phyloP scores from a whole-genome alignment of 2,113 vertebrate genomes.

The Oryzias melastigma region DNA sequence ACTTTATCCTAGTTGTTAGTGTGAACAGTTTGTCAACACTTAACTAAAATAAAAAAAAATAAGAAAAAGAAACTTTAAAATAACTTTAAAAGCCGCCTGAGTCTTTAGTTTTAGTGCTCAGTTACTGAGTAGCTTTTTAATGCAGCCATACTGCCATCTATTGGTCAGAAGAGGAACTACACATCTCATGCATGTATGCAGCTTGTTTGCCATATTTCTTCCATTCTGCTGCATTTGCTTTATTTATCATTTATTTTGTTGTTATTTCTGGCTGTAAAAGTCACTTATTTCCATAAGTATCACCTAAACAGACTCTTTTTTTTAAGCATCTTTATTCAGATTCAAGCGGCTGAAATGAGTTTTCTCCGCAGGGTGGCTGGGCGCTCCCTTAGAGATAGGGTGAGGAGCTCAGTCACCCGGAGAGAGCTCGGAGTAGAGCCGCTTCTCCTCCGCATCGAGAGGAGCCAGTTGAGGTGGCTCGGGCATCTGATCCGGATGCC shows the following conservation, averaged over 20 bases:
- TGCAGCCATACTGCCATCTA: constrained; percentile 93
- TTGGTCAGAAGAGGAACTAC: constrained; percentile 77
- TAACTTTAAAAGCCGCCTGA: constrained; percentile 17
- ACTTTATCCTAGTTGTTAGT: constrained; percentile 26
- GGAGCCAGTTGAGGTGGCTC: too few species aligned
- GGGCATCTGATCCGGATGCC: too few species aligned
- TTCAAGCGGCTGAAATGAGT: too few species aligned
- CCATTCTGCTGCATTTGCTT: constrained; percentile 12
- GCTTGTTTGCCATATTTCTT: constrained; percentile 20
- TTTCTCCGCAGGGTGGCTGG: too few species aligned
- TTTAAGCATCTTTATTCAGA: constrained; percentile 7
- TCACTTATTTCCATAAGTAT: constrained; percentile 24
- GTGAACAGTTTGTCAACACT: constrained; percentile 24
- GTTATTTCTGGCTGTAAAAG: constrained; percentile 40
- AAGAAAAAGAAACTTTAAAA: constrained; percentile 11
- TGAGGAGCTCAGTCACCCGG: too few species aligned
- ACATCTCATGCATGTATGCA: constrained; percentile 8
- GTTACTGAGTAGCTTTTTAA: constrained; percentile 60
- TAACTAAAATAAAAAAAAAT: constrained; percentile 1
- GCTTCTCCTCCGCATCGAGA: too few species aligned
- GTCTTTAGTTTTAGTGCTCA: constrained; percentile 10
- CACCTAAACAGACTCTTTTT: background rate
- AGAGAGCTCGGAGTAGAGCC: too few species aligned
- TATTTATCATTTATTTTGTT: constrained; percentile 14
- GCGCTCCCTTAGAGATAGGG: too few species aligned